These are phyloP conservation scores for Phengaris arion DNA, from an alignment of 2,888 invertebrate genomes.

Conservation along the genomic window DNA sequence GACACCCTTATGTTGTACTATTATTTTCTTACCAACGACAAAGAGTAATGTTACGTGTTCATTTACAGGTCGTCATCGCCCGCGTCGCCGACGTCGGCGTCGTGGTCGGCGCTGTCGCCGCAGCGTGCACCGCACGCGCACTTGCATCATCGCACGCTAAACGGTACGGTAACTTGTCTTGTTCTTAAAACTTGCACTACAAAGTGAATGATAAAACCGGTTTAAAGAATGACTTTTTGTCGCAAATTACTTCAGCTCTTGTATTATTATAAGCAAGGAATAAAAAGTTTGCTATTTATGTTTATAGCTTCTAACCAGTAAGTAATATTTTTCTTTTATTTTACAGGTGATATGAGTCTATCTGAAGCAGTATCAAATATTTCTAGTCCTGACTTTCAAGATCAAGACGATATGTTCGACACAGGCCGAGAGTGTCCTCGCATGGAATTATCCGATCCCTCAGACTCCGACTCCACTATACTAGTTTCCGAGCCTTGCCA, in stretches of 20 bases:
- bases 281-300: no score
- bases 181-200: neutral
- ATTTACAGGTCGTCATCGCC: slow-evolving; percentile 82
- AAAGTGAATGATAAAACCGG: no score
- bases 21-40: no score
- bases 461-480: slow-evolving; percentile 93
- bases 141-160: slow-evolving; percentile 57
- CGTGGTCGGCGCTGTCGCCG: slow-evolving; percentile 90
- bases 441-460: slow-evolving; percentile 93
- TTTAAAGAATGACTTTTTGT: no score
- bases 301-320: no score
- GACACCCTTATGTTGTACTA: no score
- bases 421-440: slow-evolving; percentile 87
- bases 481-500: slow-evolving; percentile 89
- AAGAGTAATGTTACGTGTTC: neutral
- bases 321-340: slow-evolving; percentile 30
- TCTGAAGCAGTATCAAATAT: slow-evolving; percentile 94
- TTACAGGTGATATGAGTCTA: slow-evolving; percentile 86
- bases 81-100: slow-evolving; percentile 91
- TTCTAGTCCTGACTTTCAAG: slow-evolving; percentile 93
- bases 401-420: slow-evolving; percentile 90
- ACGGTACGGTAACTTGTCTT: slow-evolving; percentile 49
- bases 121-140: slow-evolving; percentile 51
- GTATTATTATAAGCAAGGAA: no score
- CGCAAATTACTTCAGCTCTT: no score